A percentile compares a stretch with the other conserved stretches of the same genome.
These are phyloP conservation scores for Pomatostomus ruficeps DNA, from an alignment of 2,113 vertebrate genomes.

Conservation along the genomic window DNA sequence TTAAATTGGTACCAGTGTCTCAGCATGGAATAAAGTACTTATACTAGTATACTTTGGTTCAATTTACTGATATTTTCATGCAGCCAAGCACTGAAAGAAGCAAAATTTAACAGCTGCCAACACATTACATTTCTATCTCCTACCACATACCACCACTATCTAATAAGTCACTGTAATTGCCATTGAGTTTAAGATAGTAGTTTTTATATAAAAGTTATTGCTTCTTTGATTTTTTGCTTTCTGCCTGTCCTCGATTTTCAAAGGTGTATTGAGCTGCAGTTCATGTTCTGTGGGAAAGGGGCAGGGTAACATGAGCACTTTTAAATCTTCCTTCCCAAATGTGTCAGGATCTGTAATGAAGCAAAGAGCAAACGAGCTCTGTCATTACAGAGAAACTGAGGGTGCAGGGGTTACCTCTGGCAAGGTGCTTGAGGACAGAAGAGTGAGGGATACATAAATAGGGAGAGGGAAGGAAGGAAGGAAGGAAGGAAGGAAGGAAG, in stretches of 20 bases:
- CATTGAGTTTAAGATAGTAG: background rate
- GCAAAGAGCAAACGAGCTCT: background rate
- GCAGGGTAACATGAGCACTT: background rate
- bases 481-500: background rate
- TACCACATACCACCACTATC: background rate
- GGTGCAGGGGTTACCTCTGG: background rate
- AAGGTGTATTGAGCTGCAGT: background rate
- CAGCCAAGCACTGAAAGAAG: background rate
- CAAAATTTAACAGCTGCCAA: background rate
- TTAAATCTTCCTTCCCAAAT: background rate
- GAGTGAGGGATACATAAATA: background rate
- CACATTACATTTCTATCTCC: background rate
- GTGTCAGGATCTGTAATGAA: background rate
- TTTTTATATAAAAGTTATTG: background rate
- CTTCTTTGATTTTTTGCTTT: background rate
- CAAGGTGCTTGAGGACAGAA: background rate
- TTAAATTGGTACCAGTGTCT: background rate
- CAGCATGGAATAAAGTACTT: background rate
- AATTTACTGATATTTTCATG: background rate
- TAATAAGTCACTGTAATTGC: background rate
- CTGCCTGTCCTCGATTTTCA: background rate
- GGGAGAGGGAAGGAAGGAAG: background rate
- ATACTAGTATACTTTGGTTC: background rate
- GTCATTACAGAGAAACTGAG: fast-evolving
- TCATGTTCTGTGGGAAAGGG: background rate